phyloP scores from a whole-genome alignment of 2,797 vertebrate species.

The Apodemus agrarius region DNA sequence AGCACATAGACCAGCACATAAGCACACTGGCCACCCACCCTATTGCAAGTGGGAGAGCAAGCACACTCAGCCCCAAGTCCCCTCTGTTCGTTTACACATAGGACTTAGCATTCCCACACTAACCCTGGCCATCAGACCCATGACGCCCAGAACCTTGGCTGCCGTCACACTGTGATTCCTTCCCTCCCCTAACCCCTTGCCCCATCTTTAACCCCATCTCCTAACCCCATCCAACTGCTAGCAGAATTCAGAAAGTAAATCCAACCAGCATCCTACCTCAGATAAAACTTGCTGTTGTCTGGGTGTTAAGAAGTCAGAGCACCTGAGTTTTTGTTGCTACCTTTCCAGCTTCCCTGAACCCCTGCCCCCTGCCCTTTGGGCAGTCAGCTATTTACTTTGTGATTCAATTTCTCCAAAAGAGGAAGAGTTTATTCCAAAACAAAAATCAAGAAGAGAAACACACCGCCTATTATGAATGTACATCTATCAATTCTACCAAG shows the following conservation, averaged over 20 bases:
- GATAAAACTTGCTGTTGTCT: neutral
- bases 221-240: neutral
- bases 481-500: neutral
- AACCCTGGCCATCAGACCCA: neutral
- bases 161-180: neutral
- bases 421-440: conserved; percentile 11
- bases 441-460: conserved; percentile 33
- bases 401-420: conserved; percentile 8
- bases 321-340: neutral
- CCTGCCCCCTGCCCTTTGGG: neutral
- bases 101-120: neutral
- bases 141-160: neutral
- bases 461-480: neutral
- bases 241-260: neutral
- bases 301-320: neutral
- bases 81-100: neutral
- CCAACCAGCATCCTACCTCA: neutral
- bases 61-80: neutral
- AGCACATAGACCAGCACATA: neutral
- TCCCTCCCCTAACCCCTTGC: neutral
- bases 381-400: neutral
- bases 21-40: no score
- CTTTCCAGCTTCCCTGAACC: neutral
- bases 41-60: neutral
- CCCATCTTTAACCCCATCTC: no score